These are phyloP conservation scores for Climacteris rufus DNA, from an alignment of 2,113 vertebrate species.

Conservation along the genomic window DNA sequence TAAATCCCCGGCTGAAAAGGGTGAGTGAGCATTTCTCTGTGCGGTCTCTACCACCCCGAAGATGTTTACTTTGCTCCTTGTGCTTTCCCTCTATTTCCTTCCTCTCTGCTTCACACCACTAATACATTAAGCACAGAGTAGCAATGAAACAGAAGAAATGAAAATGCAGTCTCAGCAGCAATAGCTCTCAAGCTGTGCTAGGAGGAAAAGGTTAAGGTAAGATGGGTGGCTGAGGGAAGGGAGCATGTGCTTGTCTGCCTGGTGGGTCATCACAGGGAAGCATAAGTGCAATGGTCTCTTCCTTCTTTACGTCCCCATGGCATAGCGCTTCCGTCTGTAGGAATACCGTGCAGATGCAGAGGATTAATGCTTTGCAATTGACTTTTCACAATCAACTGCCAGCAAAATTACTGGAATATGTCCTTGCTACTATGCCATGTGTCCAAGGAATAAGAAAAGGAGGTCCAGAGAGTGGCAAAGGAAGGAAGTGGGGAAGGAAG, in stretches of 20 bases:
- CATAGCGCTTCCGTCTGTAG: not conserved
- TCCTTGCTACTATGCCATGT: not conserved
- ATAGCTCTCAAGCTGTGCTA: not conserved
- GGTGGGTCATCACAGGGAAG: not conserved
- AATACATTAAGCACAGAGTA: not conserved
- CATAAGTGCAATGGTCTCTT: not conserved
- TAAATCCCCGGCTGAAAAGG: not conserved
- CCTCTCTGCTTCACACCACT: not conserved
- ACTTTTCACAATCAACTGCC: not conserved
- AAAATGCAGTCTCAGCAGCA: not conserved
- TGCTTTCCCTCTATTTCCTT: conserved; percentile 8
- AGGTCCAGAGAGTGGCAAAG: not conserved
- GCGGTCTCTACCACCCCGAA: not conserved
- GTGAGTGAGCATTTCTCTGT: not conserved
- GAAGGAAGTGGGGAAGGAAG: not conserved
- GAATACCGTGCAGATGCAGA: not conserved
- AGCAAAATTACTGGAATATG: not conserved
- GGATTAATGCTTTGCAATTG: not conserved
- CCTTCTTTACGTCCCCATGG: not conserved
- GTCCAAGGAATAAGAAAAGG: not conserved
- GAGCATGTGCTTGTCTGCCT: accelerated
- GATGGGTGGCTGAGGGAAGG: not conserved
- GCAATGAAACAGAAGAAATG: not conserved
- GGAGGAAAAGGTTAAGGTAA: not conserved
- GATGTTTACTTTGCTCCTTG: conserved; percentile 11